Conservation (phyloP, 2,888 invertebrate species). For the Tetragonula carbonaria region DNA sequence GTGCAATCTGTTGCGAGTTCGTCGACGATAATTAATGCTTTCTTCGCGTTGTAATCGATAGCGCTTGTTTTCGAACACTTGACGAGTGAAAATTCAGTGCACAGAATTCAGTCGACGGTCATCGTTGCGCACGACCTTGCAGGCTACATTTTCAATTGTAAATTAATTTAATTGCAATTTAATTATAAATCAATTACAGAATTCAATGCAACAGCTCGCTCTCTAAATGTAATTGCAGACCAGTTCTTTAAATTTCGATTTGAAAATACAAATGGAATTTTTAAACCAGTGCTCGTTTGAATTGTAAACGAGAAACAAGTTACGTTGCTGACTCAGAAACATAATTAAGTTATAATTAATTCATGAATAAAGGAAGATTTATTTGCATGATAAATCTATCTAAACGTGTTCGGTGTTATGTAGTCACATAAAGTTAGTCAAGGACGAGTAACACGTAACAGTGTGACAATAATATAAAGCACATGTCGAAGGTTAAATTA, state of each 20-base stretch:
- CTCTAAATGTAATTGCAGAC: background rate
- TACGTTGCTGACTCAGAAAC: background rate
- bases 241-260: background rate
- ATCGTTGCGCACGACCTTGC: background rate
- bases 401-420: constrained; percentile 25
- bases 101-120: background rate
- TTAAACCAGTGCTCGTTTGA: background rate
- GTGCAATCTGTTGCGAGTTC: background rate
- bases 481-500: constrained; percentile 43
- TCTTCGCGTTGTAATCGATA: background rate
- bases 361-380: constrained; percentile 3
- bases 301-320: background rate
- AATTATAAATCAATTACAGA: background rate
- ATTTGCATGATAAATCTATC: constrained; percentile 20
- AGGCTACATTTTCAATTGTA: background rate
- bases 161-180: background rate
- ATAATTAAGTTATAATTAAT: constrained; percentile 18
- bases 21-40: constrained; percentile 16
- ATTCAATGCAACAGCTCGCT: background rate
- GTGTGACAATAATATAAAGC: constrained; percentile 47
- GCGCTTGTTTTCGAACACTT: background rate
- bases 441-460: constrained; percentile 45
- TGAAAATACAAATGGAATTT: background rate
- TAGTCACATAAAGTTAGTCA: constrained; percentile 31
- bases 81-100: background rate